Percentiles rank a stretch among this genome's conserved stretches.
These are phyloP conservation scores for Archilochus colubris DNA, from an alignment of 2,113 vertebrate species.

Conservation along the genomic window DNA sequence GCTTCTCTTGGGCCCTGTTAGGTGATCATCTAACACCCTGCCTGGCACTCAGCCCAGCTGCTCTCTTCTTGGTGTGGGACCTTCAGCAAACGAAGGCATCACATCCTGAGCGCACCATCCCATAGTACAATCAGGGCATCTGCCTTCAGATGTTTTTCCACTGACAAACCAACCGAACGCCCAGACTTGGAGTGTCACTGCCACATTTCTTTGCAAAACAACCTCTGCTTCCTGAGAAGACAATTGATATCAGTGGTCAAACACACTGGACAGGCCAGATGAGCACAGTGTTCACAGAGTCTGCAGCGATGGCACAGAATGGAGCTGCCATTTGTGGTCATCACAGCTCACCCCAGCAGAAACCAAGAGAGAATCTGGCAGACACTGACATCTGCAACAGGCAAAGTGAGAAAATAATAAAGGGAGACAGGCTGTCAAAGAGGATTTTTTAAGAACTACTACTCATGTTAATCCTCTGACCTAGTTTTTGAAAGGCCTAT, in stretches of 20 bases:
- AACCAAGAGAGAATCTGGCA: background rate
- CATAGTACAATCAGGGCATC: background rate
- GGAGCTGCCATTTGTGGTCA: background rate
- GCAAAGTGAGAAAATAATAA: conserved; percentile 33
- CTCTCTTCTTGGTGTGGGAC: background rate
- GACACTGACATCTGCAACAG: background rate
- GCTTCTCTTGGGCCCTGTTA: background rate
- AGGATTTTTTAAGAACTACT: conserved; percentile 53
- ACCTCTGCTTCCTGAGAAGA: background rate
- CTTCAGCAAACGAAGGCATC: background rate
- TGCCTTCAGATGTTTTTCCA: background rate
- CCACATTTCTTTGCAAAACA: background rate
- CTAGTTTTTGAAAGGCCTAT: conserved; percentile 68
- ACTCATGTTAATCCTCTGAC: conserved; percentile 55
- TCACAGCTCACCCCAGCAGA: background rate
- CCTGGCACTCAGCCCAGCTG: background rate
- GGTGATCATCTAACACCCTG: background rate
- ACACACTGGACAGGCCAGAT: accelerated
- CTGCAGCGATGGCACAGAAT: background rate
- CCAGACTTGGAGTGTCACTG: background rate
- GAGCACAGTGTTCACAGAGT: background rate
- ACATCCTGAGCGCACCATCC: accelerated
- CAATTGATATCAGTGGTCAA: background rate
- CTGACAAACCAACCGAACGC: background rate
- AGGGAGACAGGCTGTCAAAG: conserved; percentile 49